A percentile compares a stretch with the other conserved stretches of the same genome.
These are phyloP conservation scores for Malurus splendens DNA, from an alignment of 2,797 vertebrate genomes.

Conservation along the genomic window DNA sequence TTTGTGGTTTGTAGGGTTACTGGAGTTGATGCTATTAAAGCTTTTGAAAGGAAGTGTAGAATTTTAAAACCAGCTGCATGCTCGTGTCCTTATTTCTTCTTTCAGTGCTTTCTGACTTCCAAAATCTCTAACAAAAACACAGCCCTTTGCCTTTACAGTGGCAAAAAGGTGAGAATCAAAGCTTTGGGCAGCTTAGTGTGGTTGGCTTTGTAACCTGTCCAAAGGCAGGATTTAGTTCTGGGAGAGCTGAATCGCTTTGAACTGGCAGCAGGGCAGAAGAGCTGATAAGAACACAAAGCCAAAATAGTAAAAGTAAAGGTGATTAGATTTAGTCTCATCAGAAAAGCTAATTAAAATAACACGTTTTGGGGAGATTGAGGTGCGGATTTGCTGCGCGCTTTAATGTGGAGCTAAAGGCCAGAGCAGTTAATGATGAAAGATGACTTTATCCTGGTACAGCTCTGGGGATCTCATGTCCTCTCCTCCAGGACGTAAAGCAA, in stretches of 20 bases:
- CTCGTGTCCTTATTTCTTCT: conserved; percentile 4
- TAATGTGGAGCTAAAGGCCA: background rate
- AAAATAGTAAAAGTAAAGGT: background rate
- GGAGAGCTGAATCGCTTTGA: background rate
- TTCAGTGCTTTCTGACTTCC: background rate
- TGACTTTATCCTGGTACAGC: background rate
- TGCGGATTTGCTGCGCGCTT: background rate
- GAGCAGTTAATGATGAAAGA: background rate
- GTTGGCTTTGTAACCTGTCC: background rate
- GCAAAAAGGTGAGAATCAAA: background rate
- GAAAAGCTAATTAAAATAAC: background rate
- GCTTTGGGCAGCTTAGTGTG: background rate
- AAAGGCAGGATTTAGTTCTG: background rate
- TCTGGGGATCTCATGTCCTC: background rate
- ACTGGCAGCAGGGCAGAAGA: background rate
- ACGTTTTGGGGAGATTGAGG: background rate
- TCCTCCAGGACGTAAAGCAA: background rate
- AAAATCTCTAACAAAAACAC: background rate
- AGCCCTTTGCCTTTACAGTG: background rate
- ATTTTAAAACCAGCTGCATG: background rate
- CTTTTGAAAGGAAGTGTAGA: conserved; percentile 2
- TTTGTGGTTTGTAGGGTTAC: background rate
- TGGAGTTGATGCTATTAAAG: conserved; percentile 26
- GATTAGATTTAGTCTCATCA: background rate
- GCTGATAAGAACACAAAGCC: background rate